Evolutionary conservation across 2,113 vertebrate species (phyloP).

Genomic region (Tamias sibiricus): DNA sequence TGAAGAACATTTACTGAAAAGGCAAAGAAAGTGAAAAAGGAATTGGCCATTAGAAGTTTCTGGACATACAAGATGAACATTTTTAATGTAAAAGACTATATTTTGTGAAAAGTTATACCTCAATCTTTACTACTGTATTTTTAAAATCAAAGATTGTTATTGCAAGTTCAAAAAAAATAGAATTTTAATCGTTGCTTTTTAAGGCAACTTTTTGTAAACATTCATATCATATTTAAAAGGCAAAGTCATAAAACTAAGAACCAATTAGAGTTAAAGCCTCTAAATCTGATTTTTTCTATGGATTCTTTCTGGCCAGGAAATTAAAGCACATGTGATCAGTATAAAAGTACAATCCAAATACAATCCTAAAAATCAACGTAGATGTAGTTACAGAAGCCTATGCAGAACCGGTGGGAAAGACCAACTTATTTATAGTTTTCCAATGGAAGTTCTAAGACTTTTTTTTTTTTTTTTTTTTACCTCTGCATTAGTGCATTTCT

Average conservation of each 20-base stretch:
- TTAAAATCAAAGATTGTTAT: conserved; percentile 74
- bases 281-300: conserved; percentile 67
- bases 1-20: conserved; percentile 70
- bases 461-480: conserved; percentile 53
- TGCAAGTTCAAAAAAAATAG: conserved; percentile 64
- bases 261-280: conserved; percentile 6
- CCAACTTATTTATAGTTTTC: conserved; percentile 69
- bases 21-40: conserved; percentile 50
- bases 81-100: conserved; percentile 86
- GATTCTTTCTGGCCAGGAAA: conserved; percentile 56
- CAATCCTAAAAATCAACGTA: conserved; percentile 44
- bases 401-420: neutral
- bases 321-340: conserved; percentile 52
- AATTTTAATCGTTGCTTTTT: conserved; percentile 74
- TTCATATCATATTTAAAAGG: conserved; percentile 62
- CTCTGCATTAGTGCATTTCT: conserved; percentile 85
- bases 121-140: conserved; percentile 95
- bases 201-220: conserved; percentile 74
- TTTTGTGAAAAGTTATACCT: conserved; percentile 94
- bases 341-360: conserved; percentile 35
- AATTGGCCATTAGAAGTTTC: conserved; percentile 64
- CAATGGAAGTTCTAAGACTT: conserved; percentile 49
- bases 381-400: neutral
- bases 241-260: conserved; percentile 72
- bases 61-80: conserved; percentile 61